These are phyloP conservation scores for Eptesicus fuscus DNA, from an alignment of 2,113 vertebrate species.

Conservation along the genomic window DNA sequence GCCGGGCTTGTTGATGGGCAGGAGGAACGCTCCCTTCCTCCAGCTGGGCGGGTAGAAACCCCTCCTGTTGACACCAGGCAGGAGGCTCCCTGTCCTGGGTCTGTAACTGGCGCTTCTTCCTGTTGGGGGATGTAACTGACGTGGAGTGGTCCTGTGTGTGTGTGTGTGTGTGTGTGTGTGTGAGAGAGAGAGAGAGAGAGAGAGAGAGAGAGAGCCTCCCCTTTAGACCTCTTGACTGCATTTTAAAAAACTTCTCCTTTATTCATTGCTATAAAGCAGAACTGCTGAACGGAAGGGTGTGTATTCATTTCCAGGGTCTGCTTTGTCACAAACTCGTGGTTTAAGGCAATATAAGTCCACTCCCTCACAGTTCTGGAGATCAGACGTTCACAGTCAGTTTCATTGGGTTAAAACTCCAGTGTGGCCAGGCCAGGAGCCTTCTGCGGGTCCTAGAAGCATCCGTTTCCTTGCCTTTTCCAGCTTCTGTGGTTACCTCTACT, in stretches of 20 bases:
- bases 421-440: not conserved
- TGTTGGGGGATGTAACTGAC: not conserved
- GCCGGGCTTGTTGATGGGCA: not conserved
- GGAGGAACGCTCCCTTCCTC: not conserved
- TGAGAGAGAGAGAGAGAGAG: too few species aligned
- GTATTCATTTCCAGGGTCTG: rapidly evolving
- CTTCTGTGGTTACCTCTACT: not conserved
- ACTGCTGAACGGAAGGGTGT: not conserved
- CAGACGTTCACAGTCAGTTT: not conserved
- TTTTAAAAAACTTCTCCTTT: not conserved
- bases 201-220: not conserved
- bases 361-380: not conserved
- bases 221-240: not conserved
- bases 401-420: not conserved
- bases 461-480: not conserved
- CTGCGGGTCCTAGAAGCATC: not conserved
- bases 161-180: too few species aligned
- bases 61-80: not conserved
- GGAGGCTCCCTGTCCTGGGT: not conserved
- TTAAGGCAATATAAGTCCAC: not conserved
- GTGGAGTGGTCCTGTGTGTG: not conserved
- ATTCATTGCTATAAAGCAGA: not conserved
- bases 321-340: not conserved
- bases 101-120: not conserved
- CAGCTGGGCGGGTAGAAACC: not conserved